phyloP scores from a whole-genome alignment of 1,140 invertebrate genomes.

The Drosophila neocordata region DNA sequence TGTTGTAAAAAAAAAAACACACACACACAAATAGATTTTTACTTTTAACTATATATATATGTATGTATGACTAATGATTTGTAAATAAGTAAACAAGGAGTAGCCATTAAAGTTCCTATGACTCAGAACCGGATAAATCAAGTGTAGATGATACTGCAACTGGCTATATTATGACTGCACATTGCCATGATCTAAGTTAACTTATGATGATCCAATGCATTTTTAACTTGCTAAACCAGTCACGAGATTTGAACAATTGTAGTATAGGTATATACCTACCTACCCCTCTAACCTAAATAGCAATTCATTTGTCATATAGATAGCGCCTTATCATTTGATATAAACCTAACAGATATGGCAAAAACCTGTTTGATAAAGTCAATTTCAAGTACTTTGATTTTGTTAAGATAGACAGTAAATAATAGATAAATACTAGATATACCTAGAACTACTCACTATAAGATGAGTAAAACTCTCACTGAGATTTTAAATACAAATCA shows the following conservation, averaged over 20 bases:
- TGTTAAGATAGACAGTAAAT: too few species aligned
- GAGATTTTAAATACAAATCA: too few species aligned
- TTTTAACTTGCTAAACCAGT: slow-evolving; percentile 7
- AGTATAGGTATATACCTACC: background rate
- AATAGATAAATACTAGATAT: too few species aligned
- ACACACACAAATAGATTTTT: background rate
- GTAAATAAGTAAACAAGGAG: slow-evolving; percentile 1
- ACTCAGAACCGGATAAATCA: slow-evolving; percentile 7
- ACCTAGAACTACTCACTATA: too few species aligned
- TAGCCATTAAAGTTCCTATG: background rate
- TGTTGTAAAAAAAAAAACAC: background rate
- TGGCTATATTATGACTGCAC: background rate
- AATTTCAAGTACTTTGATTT: background rate
- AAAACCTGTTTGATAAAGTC: background rate
- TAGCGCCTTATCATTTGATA: slow-evolving; percentile 3
- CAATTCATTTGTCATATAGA: background rate
- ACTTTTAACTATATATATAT: background rate
- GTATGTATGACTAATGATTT: background rate
- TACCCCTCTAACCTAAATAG: background rate
- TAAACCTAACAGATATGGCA: slow-evolving; percentile 10
- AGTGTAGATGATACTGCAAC: background rate
- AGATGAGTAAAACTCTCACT: too few species aligned
- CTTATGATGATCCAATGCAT: slow-evolving; percentile 13
- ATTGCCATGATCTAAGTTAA: slow-evolving; percentile 4
- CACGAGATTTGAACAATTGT: background rate